Percentiles rank a stretch among this genome's conserved stretches.
Conservation (phyloP, 2,113 vertebrate species). For the Spheniscus mendiculus region DNA sequence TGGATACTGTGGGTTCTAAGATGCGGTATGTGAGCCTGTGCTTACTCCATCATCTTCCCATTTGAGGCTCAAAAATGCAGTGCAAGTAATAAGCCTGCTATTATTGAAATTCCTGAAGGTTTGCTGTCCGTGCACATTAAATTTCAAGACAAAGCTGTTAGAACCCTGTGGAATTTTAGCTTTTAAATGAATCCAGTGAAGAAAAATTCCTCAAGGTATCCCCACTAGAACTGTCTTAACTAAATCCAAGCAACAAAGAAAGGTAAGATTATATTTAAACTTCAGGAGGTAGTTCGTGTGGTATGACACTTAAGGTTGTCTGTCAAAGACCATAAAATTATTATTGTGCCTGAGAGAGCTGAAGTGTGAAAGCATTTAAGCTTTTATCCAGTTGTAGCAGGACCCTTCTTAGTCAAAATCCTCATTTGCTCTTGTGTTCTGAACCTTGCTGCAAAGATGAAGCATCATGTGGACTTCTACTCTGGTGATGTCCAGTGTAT, state of each 20-base stretch:
- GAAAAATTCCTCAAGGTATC: neutral
- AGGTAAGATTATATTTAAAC: neutral
- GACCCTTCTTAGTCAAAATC: neutral
- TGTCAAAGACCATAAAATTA: neutral
- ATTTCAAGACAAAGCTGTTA: neutral
- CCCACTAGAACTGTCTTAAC: neutral
- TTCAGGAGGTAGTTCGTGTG: neutral
- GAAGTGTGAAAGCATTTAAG: neutral
- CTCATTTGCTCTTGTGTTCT: neutral
- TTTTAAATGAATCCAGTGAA: neutral
- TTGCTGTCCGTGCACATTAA: neutral
- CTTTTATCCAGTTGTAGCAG: neutral
- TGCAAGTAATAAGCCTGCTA: neutral
- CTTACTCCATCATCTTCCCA: neutral
- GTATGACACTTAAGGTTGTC: neutral
- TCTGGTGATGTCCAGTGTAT: neutral
- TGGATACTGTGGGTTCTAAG: neutral
- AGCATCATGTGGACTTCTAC: neutral
- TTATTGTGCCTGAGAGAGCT: neutral
- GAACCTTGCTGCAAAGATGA: neutral
- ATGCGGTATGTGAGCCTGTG: neutral
- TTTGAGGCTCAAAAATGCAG: neutral
- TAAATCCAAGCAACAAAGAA: neutral
- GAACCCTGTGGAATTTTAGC: neutral
- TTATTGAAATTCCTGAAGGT: neutral